A percentile compares a stretch with the other conserved stretches of the same genome.
These are phyloP conservation scores for Rattus norvegicus DNA, from an alignment of 2,113 vertebrate genomes.

Conservation along the genomic window GRCr8 NC_086024.1:32914001-32914500, in stretches of 20 bases:
- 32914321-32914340: conserved; percentile 98
- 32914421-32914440: not conserved
- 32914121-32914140: too few species aligned
- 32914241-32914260: not conserved
- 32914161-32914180: not conserved
- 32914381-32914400: conserved; percentile 91
- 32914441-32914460: too few species aligned
- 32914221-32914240: not conserved
- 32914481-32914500: not conserved
- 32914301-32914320: conserved; percentile 96
- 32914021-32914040: not conserved
- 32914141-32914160: fast-evolving
- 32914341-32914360: conserved; percentile 95
- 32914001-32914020: not conserved
- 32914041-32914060: not conserved
- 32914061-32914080: not conserved
- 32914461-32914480: not conserved
- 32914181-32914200: not conserved
- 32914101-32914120: not conserved
- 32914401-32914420: not conserved
- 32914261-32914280: conserved; percentile 88
- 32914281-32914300: conserved; percentile 95
- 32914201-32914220: not conserved
- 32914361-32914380: conserved; percentile 94
- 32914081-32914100: not conserved